phyloP scores from a whole-genome alignment of 2,888 invertebrate genomes.

The Andrena praecox region DNA sequence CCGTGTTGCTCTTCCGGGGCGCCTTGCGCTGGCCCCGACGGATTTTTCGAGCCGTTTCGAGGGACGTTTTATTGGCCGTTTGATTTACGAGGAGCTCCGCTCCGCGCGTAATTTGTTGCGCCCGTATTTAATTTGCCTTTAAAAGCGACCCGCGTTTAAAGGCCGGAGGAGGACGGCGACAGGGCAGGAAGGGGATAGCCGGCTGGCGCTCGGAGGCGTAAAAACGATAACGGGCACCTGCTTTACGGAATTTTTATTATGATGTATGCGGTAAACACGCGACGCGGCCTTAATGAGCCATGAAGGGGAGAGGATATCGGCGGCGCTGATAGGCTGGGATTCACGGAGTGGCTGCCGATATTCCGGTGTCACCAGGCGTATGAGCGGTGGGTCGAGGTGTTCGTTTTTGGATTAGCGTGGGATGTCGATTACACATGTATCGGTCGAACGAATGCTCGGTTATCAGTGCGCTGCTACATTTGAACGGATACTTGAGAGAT shows the following conservation, averaged over 20 bases:
- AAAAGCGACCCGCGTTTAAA: slow-evolving; percentile 57
- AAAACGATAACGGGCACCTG: slow-evolving; percentile 74
- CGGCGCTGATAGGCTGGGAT: slow-evolving; percentile 31
- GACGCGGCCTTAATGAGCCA: slow-evolving; percentile 66
- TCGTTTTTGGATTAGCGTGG: neutral
- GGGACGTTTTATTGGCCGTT: slow-evolving; percentile 71
- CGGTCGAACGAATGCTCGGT: no score
- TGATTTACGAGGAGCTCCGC: slow-evolving; percentile 75
- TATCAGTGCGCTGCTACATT: no score
- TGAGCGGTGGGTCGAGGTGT: neutral
- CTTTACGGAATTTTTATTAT: slow-evolving; percentile 76
- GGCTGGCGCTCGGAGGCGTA: slow-evolving; percentile 64
- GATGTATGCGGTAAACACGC: slow-evolving; percentile 66
- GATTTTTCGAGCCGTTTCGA: slow-evolving; percentile 66
- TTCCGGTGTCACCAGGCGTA: slow-evolving; percentile 2
- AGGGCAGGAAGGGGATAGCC: slow-evolving; percentile 18
- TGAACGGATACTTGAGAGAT: neutral
- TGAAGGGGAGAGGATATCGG: slow-evolving; percentile 60
- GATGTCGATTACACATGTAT: no score
- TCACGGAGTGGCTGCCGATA: slow-evolving; percentile 7
- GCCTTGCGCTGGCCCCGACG: slow-evolving; percentile 35
- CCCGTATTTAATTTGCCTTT: slow-evolving; percentile 74
- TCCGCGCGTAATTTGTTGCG: slow-evolving; percentile 73
- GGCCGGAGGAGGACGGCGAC: slow-evolving; percentile 4
- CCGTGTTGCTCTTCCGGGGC: slow-evolving; percentile 34